These are phyloP conservation scores for Scopus umbretta DNA, from an alignment of 2,113 vertebrate genomes.

Conservation along the genomic window DNA sequence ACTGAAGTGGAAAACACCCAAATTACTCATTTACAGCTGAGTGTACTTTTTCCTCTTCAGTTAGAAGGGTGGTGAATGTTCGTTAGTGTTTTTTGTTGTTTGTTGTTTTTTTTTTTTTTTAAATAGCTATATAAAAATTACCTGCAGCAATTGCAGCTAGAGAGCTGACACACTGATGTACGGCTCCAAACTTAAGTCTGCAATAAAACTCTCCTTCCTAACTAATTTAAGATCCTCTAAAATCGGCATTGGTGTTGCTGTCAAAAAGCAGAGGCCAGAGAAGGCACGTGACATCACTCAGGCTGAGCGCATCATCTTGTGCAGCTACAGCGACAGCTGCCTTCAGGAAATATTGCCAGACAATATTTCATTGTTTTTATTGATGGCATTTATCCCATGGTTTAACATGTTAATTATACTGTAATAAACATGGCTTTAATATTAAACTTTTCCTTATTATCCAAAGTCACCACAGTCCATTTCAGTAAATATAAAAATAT, in stretches of 20 bases:
- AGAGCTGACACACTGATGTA: background rate
- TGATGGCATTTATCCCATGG: conserved; percentile 99
- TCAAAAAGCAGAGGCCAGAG: background rate
- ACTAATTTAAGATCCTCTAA: background rate
- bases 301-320: fast-evolving
- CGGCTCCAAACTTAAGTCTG: background rate
- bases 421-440: conserved; percentile 99
- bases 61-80: background rate
- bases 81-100: too few species aligned
- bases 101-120: background rate
- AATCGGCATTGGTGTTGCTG: background rate
- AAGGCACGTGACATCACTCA: fast-evolving
- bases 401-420: conserved; percentile 99
- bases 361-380: conserved; percentile 89
- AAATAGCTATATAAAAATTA: background rate
- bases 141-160: background rate
- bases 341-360: conserved; percentile 3
- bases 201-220: background rate
- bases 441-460: conserved; percentile 99
- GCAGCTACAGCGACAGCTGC: background rate
- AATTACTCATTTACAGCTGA: background rate
- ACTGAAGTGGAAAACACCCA: background rate
- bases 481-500: conserved; percentile 99
- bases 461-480: conserved; percentile 99
- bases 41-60: background rate